Evolutionary conservation across 2,797 vertebrate genomes (phyloP).

Genomic region (Holocentrus rufus): DNA sequence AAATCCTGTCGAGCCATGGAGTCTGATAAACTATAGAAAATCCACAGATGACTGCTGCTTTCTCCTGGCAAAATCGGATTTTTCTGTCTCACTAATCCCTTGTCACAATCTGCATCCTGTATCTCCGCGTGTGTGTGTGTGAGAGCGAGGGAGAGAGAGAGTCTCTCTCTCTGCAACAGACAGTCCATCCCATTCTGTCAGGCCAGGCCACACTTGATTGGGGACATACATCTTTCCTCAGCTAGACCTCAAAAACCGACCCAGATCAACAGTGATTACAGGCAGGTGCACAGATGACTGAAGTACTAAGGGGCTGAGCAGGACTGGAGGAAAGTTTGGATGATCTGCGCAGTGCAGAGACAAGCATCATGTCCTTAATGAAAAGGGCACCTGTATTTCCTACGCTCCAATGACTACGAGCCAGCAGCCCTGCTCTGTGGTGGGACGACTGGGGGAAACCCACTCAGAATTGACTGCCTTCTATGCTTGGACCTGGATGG

Average conservation of each 20-base stretch:
- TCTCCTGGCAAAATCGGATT: slow-evolving; percentile 94
- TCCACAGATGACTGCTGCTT: slow-evolving; percentile 88
- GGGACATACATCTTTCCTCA: slow-evolving; percentile 57
- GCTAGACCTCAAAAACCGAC: slow-evolving; percentile 52
- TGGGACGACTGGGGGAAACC: slow-evolving; percentile 57
- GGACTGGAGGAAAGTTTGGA: slow-evolving; percentile 62
- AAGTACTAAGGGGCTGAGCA: slow-evolving; percentile 58
- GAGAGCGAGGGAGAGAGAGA: no score
- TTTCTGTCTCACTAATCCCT: slow-evolving; percentile 93
- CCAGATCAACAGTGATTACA: slow-evolving; percentile 58
- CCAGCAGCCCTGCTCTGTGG: slow-evolving; percentile 63
- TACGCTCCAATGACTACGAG: slow-evolving; percentile 64
- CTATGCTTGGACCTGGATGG: slow-evolving; percentile 66
- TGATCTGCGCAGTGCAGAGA: slow-evolving; percentile 36
- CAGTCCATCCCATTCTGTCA: slow-evolving; percentile 79
- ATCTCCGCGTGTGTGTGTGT: slow-evolving; percentile 72
- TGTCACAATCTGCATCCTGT: slow-evolving; percentile 92
- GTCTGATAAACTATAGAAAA: slow-evolving; percentile 90
- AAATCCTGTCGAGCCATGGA: slow-evolving; percentile 77
- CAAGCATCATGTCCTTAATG: slow-evolving; percentile 69
- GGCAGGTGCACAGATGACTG: slow-evolving; percentile 71
- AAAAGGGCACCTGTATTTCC: slow-evolving; percentile 55
- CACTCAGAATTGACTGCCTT: slow-evolving; percentile 64
- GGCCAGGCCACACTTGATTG: slow-evolving; percentile 72
- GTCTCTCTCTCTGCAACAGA: slow-evolving; percentile 37